Evolutionary conservation across 2,113 vertebrate genomes (phyloP).

Genomic region (Daphoenositta chrysoptera): DNA sequence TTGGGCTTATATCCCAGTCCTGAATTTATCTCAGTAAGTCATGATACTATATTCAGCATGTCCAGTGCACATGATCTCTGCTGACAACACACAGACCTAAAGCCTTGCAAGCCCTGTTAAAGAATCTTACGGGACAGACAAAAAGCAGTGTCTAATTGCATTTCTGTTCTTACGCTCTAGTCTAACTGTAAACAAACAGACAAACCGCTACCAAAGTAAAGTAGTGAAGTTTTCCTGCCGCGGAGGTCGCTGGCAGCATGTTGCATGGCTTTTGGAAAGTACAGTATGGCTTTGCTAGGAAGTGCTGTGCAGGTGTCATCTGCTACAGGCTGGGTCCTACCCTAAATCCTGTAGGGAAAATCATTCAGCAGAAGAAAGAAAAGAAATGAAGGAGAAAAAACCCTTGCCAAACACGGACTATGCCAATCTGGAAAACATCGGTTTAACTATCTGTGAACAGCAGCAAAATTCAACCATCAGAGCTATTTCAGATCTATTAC

Average conservation of each 20-base stretch:
- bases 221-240: neutral
- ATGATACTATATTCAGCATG: conserved; percentile 48
- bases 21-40: conserved; percentile 47
- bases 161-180: neutral
- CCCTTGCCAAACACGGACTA: neutral
- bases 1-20: conserved; percentile 51
- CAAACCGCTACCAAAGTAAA: neutral
- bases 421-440: neutral
- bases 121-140: neutral
- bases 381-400: neutral
- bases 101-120: neutral
- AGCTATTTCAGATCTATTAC: neutral
- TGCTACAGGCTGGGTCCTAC: neutral
- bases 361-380: neutral
- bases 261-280: neutral
- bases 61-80: neutral
- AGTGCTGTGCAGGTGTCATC: conserved; percentile 66
- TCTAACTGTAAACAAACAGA: neutral
- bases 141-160: neutral
- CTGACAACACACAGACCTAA: neutral
- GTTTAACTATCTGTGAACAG: neutral
- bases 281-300: neutral
- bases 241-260: neutral
- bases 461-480: neutral
- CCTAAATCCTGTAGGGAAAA: neutral